Evolutionary conservation across 2,888 invertebrate genomes (phyloP), one percentile per base, ranked within the genome.

Genomic region (Acanthosoma haemorrhoidale): DNA sequence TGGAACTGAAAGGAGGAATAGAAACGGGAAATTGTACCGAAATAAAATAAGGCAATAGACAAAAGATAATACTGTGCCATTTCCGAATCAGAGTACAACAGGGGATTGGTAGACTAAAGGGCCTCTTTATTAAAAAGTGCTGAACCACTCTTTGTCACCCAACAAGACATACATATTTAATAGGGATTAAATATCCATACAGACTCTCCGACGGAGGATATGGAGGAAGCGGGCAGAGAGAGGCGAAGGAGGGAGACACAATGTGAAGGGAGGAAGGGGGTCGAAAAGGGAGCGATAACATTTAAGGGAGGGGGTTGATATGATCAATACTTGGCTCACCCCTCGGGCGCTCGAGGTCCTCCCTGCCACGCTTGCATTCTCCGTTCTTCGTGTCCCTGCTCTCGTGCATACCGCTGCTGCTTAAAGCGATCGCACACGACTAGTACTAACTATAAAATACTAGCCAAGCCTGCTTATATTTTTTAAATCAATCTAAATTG

Each of bases 91-190:
- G n/a, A n/a, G n/a, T n/a, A n/a, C n/a, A n/a, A n/a, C n/a, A n/a
- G n/a, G n/a, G n/a, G n/a, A n/a, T n/a, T n/a, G n/a, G n/a, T n/a
- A n/a, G n/a, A n/a, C n/a, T n/a, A n/a, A n/a, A n/a, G 25, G 29
- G 51, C 11, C 25, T 25, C 29, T 51, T 51, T 51, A 51, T 51
- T 51, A 51, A 51, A n/a, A 51, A 51, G 25, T 51, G 25, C 51
- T 51, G n/a, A 21, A 25, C 29, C 51, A 51, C 25, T 51, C n/a
- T n/a, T n/a, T n/a, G 51, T 51, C 51, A 51, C 25, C 29, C 51
- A 25, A 51, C 51, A 51, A 51, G 51, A 51, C 25, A 51, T 51
- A 25, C 51, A 51, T 51, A 51, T 51, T 51, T 51, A 51, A 51
- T 51, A 51, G 51, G 29, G 51, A 25, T 51, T 51, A 51, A 25